phyloP scores from a whole-genome alignment of 2,888 invertebrate genomes.

The Cecidostiba fungosa region DNA sequence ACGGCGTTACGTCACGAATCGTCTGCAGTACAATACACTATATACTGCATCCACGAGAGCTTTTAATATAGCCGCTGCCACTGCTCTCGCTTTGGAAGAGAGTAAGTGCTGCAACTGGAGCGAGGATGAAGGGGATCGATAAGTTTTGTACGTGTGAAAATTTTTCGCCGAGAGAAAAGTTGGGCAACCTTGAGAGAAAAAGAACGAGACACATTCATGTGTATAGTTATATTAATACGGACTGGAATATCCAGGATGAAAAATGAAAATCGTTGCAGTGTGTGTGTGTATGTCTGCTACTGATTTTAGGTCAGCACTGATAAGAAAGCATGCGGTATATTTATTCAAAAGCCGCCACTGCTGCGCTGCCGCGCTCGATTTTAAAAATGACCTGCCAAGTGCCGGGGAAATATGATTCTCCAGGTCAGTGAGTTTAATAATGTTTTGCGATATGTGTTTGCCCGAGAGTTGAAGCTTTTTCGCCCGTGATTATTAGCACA shows the following conservation, averaged over 20 bases:
- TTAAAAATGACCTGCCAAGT: constrained; percentile 1
- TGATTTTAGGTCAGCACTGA: neutral
- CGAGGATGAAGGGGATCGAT: constrained; percentile 46
- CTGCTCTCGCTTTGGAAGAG: constrained; percentile 18
- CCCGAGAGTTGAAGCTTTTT: neutral
- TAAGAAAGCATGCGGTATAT: neutral
- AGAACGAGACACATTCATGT: neutral
- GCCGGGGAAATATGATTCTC: neutral
- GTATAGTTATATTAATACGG: neutral
- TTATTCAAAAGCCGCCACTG: neutral
- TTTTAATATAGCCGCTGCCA: constrained; percentile 43
- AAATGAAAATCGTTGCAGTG: neutral
- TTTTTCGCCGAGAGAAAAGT: constrained; percentile 19
- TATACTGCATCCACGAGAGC: neutral
- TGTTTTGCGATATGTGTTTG: neutral
- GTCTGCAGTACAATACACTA: constrained; percentile 1
- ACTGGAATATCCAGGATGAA: neutral
- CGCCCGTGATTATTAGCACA: neutral
- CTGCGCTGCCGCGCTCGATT: neutral
- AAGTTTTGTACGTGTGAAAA: constrained; percentile 30
- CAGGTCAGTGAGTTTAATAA: constrained; percentile 13
- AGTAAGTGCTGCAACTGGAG: constrained; percentile 37
- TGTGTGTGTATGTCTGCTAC: neutral
- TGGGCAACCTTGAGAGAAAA: neutral
- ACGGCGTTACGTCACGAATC: constrained; percentile 32